These are phyloP conservation scores for Caenorhabditis tropicalis DNA, from an alignment of 1,140 invertebrate species.

Conservation along the genomic window DNA sequence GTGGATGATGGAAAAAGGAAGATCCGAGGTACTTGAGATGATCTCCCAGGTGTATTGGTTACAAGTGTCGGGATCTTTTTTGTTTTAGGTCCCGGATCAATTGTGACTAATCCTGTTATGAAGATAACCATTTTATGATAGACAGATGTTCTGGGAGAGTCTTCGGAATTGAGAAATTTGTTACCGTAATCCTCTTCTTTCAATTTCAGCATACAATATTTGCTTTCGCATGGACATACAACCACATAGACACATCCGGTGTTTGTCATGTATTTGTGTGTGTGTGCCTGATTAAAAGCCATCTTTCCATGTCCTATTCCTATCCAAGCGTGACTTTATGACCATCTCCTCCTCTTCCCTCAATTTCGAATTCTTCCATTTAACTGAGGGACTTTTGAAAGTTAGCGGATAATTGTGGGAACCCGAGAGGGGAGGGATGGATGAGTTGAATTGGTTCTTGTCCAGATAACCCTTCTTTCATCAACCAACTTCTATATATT, in stretches of 20 bases:
- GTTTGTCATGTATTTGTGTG: constrained; percentile 28
- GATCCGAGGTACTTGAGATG: not conserved
- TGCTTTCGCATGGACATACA: constrained; percentile 8
- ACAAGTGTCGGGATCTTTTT: not conserved
- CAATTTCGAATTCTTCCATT: not conserved
- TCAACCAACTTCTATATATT: too few relatives aligned
- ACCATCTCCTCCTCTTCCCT: not conserved
- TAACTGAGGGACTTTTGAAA: not conserved
- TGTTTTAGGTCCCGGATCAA: not conserved
- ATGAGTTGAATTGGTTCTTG: too few relatives aligned
- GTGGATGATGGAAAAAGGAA: not conserved
- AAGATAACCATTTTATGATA: not conserved
- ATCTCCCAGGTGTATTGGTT: not conserved
- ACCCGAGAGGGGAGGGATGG: not conserved
- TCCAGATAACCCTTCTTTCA: too few relatives aligned
- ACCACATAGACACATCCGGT: constrained; percentile 4
- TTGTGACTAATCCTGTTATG: not conserved
- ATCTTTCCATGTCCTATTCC: constrained; percentile 33
- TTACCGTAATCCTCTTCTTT: not conserved
- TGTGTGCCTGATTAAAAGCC: constrained; percentile 43
- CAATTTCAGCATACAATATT: constrained; percentile 27
- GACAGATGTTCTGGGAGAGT: not conserved
- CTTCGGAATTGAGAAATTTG: not conserved
- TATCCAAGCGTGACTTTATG: constrained; percentile 36
- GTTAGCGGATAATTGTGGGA: not conserved